phyloP scores from a whole-genome alignment of 2,888 invertebrate genomes.

The Aspidiotus rigidus region DNA sequence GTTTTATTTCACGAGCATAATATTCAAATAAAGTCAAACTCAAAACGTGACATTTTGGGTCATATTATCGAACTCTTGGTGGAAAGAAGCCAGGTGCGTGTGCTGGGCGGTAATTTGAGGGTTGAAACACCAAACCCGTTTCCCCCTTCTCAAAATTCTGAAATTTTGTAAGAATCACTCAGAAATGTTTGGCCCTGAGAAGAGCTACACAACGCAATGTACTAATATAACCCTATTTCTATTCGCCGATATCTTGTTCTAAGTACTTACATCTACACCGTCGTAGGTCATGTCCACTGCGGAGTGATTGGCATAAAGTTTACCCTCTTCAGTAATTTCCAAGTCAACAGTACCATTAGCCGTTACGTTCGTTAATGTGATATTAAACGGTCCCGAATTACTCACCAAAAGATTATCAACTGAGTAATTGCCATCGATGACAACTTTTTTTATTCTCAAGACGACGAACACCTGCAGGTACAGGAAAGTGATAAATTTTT shows the following conservation, averaged over 20 bases:
- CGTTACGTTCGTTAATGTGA: slow-evolving; percentile 60
- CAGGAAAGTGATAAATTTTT: background rate
- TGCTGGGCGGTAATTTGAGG: no score
- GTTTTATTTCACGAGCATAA: no score
- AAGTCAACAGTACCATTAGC: slow-evolving; percentile 60
- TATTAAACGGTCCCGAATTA: slow-evolving; percentile 64
- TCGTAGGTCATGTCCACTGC: slow-evolving; percentile 67
- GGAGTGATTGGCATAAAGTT: slow-evolving; percentile 66
- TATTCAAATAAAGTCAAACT: no score
- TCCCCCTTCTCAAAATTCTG: background rate
- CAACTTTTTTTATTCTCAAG: slow-evolving; percentile 59
- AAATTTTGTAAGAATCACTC: background rate
- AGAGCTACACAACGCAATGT: no score
- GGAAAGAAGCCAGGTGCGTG: no score
- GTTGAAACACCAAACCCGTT: no score
- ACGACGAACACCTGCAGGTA: slow-evolving; percentile 56
- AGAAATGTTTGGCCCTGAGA: no score
- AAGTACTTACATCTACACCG: slow-evolving; percentile 50
- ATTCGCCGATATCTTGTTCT: background rate
- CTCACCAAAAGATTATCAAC: slow-evolving; percentile 63
- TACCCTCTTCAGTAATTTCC: slow-evolving; percentile 63
- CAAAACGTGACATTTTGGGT: no score
- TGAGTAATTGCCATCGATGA: slow-evolving; percentile 66
- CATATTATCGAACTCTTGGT: background rate
- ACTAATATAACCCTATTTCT: background rate